These are phyloP conservation scores for Herpetotheres cachinnans DNA, from an alignment of 2,113 vertebrate species.

Conservation along the genomic window DNA sequence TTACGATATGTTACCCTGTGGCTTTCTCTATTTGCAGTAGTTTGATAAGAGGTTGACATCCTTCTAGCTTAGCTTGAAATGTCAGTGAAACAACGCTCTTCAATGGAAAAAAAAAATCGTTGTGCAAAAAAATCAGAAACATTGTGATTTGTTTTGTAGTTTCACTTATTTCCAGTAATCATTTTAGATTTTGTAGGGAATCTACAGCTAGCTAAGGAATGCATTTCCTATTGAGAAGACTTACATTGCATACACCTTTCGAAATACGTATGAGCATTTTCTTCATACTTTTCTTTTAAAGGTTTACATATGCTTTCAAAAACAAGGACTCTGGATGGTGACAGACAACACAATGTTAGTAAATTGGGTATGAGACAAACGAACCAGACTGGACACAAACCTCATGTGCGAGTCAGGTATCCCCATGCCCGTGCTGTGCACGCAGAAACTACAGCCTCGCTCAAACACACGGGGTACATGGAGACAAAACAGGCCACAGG, in stretches of 20 bases:
- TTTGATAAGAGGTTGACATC: neutral
- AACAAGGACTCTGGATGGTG: neutral
- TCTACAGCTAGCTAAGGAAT: neutral
- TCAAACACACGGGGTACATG: accelerated
- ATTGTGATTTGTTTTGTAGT: neutral
- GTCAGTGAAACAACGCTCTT: neutral
- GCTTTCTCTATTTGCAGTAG: neutral
- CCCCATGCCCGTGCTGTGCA: accelerated
- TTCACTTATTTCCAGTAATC: neutral
- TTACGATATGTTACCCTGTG: neutral
- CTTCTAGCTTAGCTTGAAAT: neutral
- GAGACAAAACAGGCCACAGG: neutral
- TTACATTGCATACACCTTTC: neutral
- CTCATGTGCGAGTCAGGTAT: neutral
- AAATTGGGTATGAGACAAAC: neutral
- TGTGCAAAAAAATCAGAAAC: neutral
- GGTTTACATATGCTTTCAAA: neutral
- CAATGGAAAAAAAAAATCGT: neutral
- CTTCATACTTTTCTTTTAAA: neutral
- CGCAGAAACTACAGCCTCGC: neutral
- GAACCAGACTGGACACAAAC: neutral
- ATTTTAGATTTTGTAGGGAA: neutral
- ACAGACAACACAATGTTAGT: neutral
- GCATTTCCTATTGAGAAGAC: neutral
- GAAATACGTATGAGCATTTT: neutral